phyloP scores from a whole-genome alignment of 2,113 vertebrate genomes.

The Puntigrus tetrazona region DNA sequence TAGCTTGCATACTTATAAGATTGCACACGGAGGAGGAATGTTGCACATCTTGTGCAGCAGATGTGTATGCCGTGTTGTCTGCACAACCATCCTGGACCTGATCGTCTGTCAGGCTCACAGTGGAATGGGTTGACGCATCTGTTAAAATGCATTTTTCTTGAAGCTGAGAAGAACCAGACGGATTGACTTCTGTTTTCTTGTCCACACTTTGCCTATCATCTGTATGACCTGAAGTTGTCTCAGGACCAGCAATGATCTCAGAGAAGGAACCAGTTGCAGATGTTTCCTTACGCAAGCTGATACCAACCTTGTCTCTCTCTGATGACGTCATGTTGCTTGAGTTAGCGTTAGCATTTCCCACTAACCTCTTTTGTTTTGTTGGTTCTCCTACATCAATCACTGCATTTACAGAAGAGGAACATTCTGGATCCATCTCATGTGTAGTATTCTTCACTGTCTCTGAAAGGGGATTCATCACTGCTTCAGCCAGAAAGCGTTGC shows the following conservation, averaged over 20 bases:
- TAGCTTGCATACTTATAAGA: constrained; percentile 32
- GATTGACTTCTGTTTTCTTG: not conserved
- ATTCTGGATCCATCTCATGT: not conserved
- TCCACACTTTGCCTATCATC: constrained; percentile 26
- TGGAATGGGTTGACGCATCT: constrained; percentile 7
- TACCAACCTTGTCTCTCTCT: constrained; percentile 2
- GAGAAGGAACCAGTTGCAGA: constrained; percentile 28
- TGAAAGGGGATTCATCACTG: not conserved
- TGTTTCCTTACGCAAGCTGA: constrained; percentile 37
- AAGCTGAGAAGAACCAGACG: constrained; percentile 8
- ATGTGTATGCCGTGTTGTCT: constrained; percentile 27
- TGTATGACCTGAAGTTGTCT: constrained; percentile 14
- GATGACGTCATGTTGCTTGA: constrained; percentile 20
- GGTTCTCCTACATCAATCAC: not conserved
- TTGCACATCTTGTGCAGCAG: constrained; percentile 18
- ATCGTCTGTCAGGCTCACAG: not conserved
- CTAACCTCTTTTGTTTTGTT: not conserved
- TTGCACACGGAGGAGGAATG: constrained; percentile 44
- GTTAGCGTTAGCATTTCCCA: not conserved
- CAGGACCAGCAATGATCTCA: constrained; percentile 15
- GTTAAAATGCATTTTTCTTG: not conserved
- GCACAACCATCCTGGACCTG: not conserved
- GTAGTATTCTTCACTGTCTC: not conserved
- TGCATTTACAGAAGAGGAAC: not conserved
- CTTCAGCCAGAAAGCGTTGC: constrained; percentile 17